Base-by-base conservation (phyloP, 2,888 invertebrate species). In the Sinohyriopsis cumingii region DNA sequence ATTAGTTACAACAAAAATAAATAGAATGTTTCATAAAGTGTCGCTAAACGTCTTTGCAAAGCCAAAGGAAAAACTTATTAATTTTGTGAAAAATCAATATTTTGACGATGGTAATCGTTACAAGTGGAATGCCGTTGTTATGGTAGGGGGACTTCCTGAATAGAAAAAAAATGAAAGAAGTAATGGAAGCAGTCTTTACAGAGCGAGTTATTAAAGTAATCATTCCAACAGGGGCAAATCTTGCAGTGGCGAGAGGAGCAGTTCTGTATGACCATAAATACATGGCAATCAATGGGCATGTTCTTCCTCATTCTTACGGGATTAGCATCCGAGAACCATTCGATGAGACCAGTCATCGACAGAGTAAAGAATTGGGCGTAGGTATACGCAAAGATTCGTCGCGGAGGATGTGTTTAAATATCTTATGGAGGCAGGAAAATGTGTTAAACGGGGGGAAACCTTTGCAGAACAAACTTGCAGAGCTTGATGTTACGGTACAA, bases 61-160 rank as follows among this genome's bases (percentile, higher is more conserved):
- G 20, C 33, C 66, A 53, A 59, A 12, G 5, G 12, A 25, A 18
- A 22, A 54, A 28, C 12, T 66, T 22, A 20, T 66, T 6, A 0
- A n/a, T 20, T 60, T 59, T 54, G 1, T 66, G 6, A 6, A 53
- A n/a, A 33, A 6, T 1, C 18, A 7, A 19, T 59, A 59, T 12
- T 66, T 59, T n/a, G 15, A 3, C n/a, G 53, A 66, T 19, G 53
- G 22, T 0, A 54, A 19, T 18, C 20, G 24, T n/a, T 18, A 19
- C 24, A 24, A 24, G 5, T 25, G 60, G 15, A 53, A 59, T 22
- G 45, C 59, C 7, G 6, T 66, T 7, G 45, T 66, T 15, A 28
- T 66, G 25, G 66, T 60, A 54, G 66, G 66, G 3, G 66, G 59
- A 22, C 60, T 66, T 66, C 53, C 66, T 20, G 66, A 66, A 12